phyloP scores from a whole-genome alignment of 2,113 vertebrate species.

The Orcinus orca region DNA sequence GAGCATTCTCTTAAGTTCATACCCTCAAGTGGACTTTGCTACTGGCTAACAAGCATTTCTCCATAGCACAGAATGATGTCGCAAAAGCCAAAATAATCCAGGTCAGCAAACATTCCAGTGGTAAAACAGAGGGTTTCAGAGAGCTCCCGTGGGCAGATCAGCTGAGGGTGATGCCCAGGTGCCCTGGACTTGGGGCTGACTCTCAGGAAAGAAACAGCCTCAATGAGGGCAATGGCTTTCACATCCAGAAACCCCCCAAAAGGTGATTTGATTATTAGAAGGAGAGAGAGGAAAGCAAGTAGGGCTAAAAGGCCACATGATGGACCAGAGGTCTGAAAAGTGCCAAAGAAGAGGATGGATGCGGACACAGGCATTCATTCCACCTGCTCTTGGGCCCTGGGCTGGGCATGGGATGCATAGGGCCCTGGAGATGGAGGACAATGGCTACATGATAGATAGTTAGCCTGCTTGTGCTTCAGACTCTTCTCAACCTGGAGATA shows the following conservation, averaged over 20 bases:
- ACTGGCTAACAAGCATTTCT: background rate
- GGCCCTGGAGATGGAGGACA: background rate
- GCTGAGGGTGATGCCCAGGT: background rate
- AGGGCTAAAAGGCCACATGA: background rate
- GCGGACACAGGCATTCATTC: background rate
- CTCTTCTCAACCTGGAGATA: background rate
- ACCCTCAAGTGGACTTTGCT: conserved; percentile 50
- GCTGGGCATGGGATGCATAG: background rate
- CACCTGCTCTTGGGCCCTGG: background rate
- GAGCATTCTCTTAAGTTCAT: background rate
- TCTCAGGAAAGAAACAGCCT: background rate
- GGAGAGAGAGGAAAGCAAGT: background rate
- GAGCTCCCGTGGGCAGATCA: background rate
- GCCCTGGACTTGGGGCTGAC: background rate
- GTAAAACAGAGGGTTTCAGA: background rate
- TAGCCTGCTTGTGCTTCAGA: background rate
- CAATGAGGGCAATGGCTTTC: background rate
- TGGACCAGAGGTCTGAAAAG: background rate
- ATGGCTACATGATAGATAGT: too few species aligned
- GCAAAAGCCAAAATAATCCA: background rate
- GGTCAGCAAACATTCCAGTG: background rate
- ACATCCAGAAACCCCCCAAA: background rate
- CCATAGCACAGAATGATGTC: background rate
- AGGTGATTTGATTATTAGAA: background rate
- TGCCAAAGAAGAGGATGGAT: background rate